A percentile compares a stretch with the other conserved stretches of the same genome.
These are phyloP conservation scores for Xylota sylvarum DNA, from an alignment of 2,888 invertebrate species.

Conservation along the genomic window DNA sequence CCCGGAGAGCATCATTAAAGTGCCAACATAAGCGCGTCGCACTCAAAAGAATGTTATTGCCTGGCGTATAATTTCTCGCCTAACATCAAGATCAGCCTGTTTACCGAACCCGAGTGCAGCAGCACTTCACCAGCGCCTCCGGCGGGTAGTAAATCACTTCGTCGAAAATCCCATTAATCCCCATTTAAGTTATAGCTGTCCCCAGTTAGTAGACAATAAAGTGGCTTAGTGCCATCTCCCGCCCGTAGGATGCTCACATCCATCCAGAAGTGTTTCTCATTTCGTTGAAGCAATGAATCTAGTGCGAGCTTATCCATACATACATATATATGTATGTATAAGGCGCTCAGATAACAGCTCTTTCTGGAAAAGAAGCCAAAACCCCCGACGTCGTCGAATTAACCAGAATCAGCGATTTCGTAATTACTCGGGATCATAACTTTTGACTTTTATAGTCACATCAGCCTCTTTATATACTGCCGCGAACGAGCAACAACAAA, in stretches of 20 bases:
- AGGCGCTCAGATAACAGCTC: conserved; percentile 52
- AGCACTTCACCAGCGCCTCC: conserved; percentile 54
- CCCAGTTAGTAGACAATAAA: conserved; percentile 69
- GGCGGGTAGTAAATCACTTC: conserved; percentile 65
- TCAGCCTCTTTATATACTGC: conserved; percentile 39
- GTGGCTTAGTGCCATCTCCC: conserved; percentile 57
- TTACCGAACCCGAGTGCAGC: conserved; percentile 29
- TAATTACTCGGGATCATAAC: conserved; percentile 73
- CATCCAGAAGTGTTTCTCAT: conserved; percentile 21
- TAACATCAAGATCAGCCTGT: conserved; percentile 56
- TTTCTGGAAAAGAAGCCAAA: conserved; percentile 17
- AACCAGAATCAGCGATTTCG: conserved; percentile 70
- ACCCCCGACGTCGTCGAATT: conserved; percentile 53
- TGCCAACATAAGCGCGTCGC: conserved; percentile 27
- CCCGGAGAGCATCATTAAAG: conserved; percentile 40
- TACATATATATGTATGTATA: conserved; percentile 16
- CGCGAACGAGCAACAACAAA: conserved; percentile 27
- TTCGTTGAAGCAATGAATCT: conserved; percentile 43
- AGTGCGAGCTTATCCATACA: conserved; percentile 7
- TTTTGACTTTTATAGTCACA: conserved; percentile 68
- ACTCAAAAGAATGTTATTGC: conserved; percentile 59
- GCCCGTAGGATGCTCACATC: conserved; percentile 17
- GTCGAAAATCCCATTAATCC: conserved; percentile 73
- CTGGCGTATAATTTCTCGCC: conserved; percentile 71
- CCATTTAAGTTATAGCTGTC: conserved; percentile 74